Percentiles rank a stretch among this genome's conserved stretches.
Evolutionary conservation across 2,797 vertebrate species (phyloP).

Genomic region (Picus viridis): DNA sequence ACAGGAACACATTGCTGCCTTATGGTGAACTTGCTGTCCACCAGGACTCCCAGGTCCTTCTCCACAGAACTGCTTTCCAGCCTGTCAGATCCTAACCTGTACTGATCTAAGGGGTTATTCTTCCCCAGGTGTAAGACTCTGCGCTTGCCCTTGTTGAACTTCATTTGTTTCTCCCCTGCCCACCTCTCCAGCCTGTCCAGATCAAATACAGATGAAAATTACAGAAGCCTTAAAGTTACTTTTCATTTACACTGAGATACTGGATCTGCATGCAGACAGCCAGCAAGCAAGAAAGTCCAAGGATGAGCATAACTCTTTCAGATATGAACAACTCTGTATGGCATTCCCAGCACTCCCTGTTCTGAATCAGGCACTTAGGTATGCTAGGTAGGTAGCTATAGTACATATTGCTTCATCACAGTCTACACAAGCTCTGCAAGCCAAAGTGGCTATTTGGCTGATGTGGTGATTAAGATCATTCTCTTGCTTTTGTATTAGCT

Average conservation of each 20-base stretch:
- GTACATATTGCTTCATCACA: not conserved
- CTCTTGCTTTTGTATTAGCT: not conserved
- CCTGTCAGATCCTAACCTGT: too few species aligned
- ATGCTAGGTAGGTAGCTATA: not conserved
- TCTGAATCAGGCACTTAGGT: not conserved
- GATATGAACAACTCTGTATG: rapidly evolving
- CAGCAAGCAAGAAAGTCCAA: not conserved
- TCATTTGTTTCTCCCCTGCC: too few species aligned
- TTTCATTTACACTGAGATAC: not conserved
- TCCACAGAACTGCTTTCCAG: too few species aligned
- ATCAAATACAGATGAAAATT: too few species aligned
- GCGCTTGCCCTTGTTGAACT: too few species aligned
- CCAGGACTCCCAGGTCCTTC: too few species aligned
- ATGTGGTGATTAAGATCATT: not conserved
- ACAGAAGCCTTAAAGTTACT: not conserved
- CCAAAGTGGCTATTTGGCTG: not conserved
- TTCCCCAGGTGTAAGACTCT: too few species aligned
- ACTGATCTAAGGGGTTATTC: too few species aligned
- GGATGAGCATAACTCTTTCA: not conserved
- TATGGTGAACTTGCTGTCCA: too few species aligned
- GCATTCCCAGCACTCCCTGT: not conserved
- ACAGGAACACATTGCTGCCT: too few species aligned
- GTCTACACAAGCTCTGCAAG: not conserved
- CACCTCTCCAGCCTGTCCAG: too few species aligned
- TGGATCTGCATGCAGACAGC: not conserved